phyloP scores from a whole-genome alignment of 2,888 invertebrate species.

The Galerucella pusilla region DNA sequence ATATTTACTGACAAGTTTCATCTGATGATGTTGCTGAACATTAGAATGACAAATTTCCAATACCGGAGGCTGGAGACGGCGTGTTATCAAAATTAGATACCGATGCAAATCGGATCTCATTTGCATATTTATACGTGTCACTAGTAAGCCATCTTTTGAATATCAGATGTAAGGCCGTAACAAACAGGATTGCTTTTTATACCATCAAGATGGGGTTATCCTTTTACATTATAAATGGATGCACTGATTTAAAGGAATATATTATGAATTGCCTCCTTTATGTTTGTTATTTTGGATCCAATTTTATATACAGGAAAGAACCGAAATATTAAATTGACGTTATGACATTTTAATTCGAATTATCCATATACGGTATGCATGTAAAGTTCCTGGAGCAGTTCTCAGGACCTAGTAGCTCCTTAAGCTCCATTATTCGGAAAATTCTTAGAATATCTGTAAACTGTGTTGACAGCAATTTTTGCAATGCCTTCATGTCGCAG shows the following conservation, averaged over 20 bases:
- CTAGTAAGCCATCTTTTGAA: slow-evolving; percentile 30
- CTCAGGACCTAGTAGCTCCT: too few relatives aligned
- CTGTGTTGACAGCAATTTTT: too few relatives aligned
- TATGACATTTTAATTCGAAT: too few relatives aligned
- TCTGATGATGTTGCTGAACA: slow-evolving; percentile 43
- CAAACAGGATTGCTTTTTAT: slow-evolving; percentile 32
- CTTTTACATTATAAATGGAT: slow-evolving; percentile 1
- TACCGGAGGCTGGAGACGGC: slow-evolving; percentile 29
- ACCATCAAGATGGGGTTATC: not conserved
- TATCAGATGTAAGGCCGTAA: slow-evolving; percentile 36
- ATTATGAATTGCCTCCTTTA: not conserved
- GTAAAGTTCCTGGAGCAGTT: too few relatives aligned
- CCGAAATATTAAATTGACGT: not conserved
- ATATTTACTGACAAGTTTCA: slow-evolving; percentile 34
- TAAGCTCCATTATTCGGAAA: too few relatives aligned
- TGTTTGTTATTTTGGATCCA: not conserved
- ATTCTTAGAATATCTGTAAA: too few relatives aligned
- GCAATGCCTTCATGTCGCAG: too few relatives aligned
- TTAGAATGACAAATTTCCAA: slow-evolving; percentile 44
- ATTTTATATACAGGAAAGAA: not conserved
- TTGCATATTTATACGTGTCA: slow-evolving; percentile 43
- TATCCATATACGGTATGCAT: too few relatives aligned
- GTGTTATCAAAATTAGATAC: slow-evolving; percentile 41
- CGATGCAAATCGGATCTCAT: slow-evolving; percentile 23
- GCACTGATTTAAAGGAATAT: not conserved